These are phyloP conservation scores for Acronicta psi DNA, from an alignment of 2,888 invertebrate genomes.

Conservation along the genomic window DNA sequence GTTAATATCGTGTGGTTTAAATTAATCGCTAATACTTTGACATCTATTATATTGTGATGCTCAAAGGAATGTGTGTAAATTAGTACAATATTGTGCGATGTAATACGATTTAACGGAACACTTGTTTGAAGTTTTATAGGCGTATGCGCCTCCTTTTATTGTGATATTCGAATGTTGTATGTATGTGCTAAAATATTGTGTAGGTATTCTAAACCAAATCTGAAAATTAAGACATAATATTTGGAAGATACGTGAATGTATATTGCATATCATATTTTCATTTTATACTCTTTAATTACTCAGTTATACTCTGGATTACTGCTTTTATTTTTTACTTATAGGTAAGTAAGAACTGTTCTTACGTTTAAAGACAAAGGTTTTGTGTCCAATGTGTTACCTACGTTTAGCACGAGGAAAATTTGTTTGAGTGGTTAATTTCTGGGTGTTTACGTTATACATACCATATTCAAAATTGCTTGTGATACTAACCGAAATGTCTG, in stretches of 20 bases:
- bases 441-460: neutral
- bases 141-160: conserved; percentile 28
- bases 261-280: conserved; percentile 41
- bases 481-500: conserved; percentile 3
- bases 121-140: conserved; percentile 18
- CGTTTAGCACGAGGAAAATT: conserved; percentile 33
- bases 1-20: conserved; percentile 3
- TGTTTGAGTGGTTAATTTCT: conserved; percentile 20
- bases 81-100: conserved; percentile 30
- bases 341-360: conserved; percentile 28
- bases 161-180: conserved; percentile 54
- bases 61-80: conserved; percentile 30
- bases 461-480: conserved; percentile 10
- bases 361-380: conserved; percentile 43
- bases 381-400: conserved; percentile 40
- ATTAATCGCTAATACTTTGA: conserved; percentile 3
- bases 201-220: conserved; percentile 27
- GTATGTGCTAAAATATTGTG: conserved; percentile 41
- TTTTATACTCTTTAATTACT: conserved; percentile 19
- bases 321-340: conserved; percentile 40
- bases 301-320: conserved; percentile 25
- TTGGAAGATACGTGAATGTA: conserved; percentile 28
- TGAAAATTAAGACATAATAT: conserved; percentile 33
- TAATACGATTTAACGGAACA: conserved; percentile 11
- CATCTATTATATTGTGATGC: conserved; percentile 26